A percentile compares a stretch with the other conserved stretches of the same genome.
Evolutionary conservation across 2,797 vertebrate genomes (phyloP).

Genomic region (Sorex maritimensis): DNA sequence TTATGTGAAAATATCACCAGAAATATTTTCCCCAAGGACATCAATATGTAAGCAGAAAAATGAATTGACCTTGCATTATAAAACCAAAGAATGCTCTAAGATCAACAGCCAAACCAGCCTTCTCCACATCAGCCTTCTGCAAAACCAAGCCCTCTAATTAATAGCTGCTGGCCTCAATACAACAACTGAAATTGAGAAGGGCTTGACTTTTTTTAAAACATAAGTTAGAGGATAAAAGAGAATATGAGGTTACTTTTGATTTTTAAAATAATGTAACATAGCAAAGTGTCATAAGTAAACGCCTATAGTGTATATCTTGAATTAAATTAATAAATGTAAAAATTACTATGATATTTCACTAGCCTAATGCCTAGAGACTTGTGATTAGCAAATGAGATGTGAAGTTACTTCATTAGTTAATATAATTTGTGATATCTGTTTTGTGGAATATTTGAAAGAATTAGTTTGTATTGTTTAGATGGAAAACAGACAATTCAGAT

Average conservation of each 20-base stretch:
- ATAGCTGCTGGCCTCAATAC: conserved; percentile 80
- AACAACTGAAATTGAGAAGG: conserved; percentile 74
- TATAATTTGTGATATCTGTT: conserved; percentile 77
- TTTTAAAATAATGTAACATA: conserved; percentile 42
- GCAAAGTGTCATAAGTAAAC: neutral
- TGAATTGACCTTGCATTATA: conserved; percentile 85
- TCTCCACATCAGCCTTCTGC: conserved; percentile 82
- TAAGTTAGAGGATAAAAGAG: conserved; percentile 4
- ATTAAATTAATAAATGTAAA: conserved; percentile 60
- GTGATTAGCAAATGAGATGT: conserved; percentile 80
- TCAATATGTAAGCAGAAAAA: conserved; percentile 85
- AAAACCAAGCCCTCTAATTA: conserved; percentile 83
- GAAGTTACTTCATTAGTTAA: conserved; percentile 81
- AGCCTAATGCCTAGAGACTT: conserved; percentile 75
- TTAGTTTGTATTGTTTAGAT: conserved; percentile 68
- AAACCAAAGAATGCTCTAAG: conserved; percentile 77
- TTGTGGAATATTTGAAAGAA: conserved; percentile 72
- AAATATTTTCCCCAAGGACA: conserved; percentile 79
- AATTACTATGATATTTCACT: conserved; percentile 64
- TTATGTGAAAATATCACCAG: conserved; percentile 82
- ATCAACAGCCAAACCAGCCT: conserved; percentile 83
- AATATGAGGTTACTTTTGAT: conserved; percentile 63
- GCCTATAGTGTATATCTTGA: conserved; percentile 35
- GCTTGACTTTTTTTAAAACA: conserved; percentile 36
- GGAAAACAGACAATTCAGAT: conserved; percentile 61